Evolutionary conservation across 2,113 vertebrate species (phyloP), one percentile per base, ranked within the genome.

Genomic region (Caracal caracal): DNA sequence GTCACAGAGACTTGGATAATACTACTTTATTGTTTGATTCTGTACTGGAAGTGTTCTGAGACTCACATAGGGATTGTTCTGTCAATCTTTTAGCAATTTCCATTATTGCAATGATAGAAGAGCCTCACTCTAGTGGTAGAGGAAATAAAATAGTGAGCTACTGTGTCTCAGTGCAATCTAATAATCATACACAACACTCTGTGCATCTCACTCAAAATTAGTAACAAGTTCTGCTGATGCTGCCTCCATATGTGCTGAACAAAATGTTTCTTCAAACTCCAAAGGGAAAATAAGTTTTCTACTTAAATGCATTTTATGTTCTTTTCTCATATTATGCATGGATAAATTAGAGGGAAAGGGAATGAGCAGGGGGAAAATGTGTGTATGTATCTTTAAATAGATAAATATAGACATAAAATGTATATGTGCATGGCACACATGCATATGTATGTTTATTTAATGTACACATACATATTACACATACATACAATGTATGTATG

Each of bases 1-100:
- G 24, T 94, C 65, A 51, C 17, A 76, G 66, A 82, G 65, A 81
- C 49, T 65, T 26, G 15, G 47, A 17, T 95, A 88, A 93, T 93
- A n/a, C 15, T 15, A 5, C 10, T 89, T 81, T 93, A 97, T 81
- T 95, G 83, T 93, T 93, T 86, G n/a, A 43, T 90, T 93, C 80
- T 93, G 26, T 84, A 20, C 20, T 81, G 28, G n/a, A 92, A 26
- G 68, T 90, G 12, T 92, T 82, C 80, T 76, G 86, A 94, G 96
- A 95, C 37, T n/a, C 75, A 80, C 43, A 75, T 0, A 84, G 78
- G 68, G 59, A 93, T 92, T 94, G 35, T 86, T 88, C 91, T 96
- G 93, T 88, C 93, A 97, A n/a, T 97, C 82, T 95, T 95, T 66
- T 91, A 86, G 70, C 78, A 93, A 81, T 96, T 97, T 86, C 73